Base-by-base conservation (phyloP, 1,140 invertebrate species). In the Drepana arcuata region DNA sequence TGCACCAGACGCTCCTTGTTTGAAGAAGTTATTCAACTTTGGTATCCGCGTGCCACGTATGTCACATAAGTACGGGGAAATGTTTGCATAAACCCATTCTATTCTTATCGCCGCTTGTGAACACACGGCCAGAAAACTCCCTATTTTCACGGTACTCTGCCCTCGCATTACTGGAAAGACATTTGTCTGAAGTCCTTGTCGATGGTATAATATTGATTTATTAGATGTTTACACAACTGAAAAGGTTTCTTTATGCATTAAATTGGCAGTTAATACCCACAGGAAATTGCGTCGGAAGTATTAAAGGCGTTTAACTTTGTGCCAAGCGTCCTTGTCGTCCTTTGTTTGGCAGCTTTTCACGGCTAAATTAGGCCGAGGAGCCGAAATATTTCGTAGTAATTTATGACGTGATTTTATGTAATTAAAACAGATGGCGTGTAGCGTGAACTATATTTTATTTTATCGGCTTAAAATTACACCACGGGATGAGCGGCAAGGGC, bases 391-490 rank as follows among this genome's bases (percentile, higher is more conserved):
- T 62, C 43, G 59, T 31, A 63, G 60, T 63, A 69, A 75, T 74
- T 75, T 69, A 71, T 69, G 58, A 62, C 61, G 62, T 68, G 60
- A 77, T 71, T 77, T 70, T 57, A 54, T 62, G 59, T 75, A 77
- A 78, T 80, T 73, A 72, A 60, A 56, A 56, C 50, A 54, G 59
- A 63, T 67, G 65, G 69, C 64, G 60, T 64, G 57, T 61, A 59
- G 55, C 56, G 53, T 52, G 47, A 54, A 53, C 58, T 64, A 75
- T 75, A 75, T 80, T 74, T 77, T 75, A 81, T 81, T 77, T 75
- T 74, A 80, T 80, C 72, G 65, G 63, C 65, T 74, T 66, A 61
- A 71, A 78, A 75, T 75, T 75, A 69, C 62, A 68, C 49, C 58
- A 59, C 50, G 58, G 37, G 43, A 75, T 71, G 70, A 71, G 70